A percentile compares a stretch with the other conserved stretches of the same genome.
These are phyloP conservation scores for Equus quagga DNA, from an alignment of 2,113 vertebrate genomes.

Conservation along the genomic window DNA sequence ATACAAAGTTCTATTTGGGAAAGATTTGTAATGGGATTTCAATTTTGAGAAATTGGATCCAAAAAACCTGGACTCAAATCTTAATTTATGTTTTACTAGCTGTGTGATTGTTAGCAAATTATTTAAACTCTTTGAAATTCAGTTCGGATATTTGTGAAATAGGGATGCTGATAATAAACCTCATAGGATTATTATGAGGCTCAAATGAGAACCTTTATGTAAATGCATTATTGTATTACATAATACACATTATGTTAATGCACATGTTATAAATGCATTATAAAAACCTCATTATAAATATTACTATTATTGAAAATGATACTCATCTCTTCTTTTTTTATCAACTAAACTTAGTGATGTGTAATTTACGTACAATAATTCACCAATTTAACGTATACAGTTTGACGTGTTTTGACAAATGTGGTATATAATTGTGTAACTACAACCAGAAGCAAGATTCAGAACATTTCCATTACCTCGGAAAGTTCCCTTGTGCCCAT, in stretches of 20 bases:
- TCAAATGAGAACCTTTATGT: background rate
- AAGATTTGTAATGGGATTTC: background rate
- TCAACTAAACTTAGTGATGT: background rate
- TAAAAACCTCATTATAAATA: background rate
- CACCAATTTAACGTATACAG: background rate
- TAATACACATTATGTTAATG: too few species aligned
- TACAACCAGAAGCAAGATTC: background rate
- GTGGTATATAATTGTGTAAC: background rate
- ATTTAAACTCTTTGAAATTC: too few species aligned
- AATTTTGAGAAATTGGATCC: background rate
- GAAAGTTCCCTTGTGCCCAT: too few species aligned
- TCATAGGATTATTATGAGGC: background rate
- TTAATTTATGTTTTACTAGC: background rate
- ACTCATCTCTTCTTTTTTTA: background rate
- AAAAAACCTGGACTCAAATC: background rate
- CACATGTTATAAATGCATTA: background rate
- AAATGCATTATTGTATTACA: background rate
- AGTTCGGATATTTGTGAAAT: too few species aligned
- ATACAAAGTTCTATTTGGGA: background rate
- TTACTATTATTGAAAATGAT: background rate
- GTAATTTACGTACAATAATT: too few species aligned
- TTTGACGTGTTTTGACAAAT: background rate
- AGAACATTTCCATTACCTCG: background rate
- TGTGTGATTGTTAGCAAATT: too few species aligned
- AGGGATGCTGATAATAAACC: too few species aligned